phyloP scores from a whole-genome alignment of 2,797 vertebrate genomes.

The Sebastes matsubarae region DNA sequence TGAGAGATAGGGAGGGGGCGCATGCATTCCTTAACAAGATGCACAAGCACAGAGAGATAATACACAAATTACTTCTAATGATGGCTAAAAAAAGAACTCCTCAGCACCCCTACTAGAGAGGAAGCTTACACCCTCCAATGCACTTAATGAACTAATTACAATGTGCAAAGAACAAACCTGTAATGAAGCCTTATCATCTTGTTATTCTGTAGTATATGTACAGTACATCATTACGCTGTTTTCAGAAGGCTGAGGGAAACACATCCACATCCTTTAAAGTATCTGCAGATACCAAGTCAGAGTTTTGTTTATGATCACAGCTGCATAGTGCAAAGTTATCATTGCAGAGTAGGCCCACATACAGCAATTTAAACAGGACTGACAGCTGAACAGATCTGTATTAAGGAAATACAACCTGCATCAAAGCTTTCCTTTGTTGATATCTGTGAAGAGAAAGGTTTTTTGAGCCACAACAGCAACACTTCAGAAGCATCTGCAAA shows the following conservation, averaged over 20 bases:
- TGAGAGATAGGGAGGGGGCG: slow-evolving; percentile 36
- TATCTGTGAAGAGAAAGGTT: background rate
- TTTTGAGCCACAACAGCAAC: background rate
- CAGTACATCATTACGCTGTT: background rate
- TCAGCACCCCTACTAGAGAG: background rate
- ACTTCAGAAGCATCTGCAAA: background rate
- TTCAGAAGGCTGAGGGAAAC: background rate
- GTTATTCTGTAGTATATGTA: slow-evolving; percentile 7
- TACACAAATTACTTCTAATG: slow-evolving; percentile 51
- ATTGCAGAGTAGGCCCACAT: background rate
- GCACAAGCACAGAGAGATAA: slow-evolving; percentile 48
- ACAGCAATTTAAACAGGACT: background rate
- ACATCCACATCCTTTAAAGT: background rate
- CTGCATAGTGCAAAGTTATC: background rate
- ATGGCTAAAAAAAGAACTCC: slow-evolving; percentile 13
- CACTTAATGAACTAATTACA: slow-evolving; percentile 40
- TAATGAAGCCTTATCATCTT: slow-evolving; percentile 1
- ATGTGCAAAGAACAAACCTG: slow-evolving; percentile 6
- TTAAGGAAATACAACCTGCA: background rate
- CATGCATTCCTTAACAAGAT: slow-evolving; percentile 55
- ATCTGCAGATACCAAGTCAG: background rate
- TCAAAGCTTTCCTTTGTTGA: background rate
- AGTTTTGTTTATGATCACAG: slow-evolving; percentile 3
- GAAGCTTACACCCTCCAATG: background rate
- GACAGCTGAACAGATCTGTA: background rate